Percentiles rank a stretch among this genome's conserved stretches.
Conservation (phyloP, 2,797 vertebrate genomes). For the Limosa lapponica region DNA sequence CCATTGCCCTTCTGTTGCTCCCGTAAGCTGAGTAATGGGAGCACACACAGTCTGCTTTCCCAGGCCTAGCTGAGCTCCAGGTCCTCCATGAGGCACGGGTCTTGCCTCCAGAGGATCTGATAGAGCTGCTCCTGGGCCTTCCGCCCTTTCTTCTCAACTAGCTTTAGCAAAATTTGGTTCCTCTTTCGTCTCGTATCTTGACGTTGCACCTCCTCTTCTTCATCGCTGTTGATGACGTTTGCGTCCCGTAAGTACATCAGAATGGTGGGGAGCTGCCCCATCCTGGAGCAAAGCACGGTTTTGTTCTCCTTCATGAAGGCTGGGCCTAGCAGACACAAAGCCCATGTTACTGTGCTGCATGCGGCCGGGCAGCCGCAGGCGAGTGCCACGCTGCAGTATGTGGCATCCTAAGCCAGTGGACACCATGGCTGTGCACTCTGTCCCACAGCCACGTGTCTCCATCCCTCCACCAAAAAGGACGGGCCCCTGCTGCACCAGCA, state of each 20-base stretch:
- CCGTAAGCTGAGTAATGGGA: accelerated
- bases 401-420: background rate
- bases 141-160: background rate
- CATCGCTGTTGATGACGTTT: background rate
- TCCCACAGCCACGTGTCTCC: background rate
- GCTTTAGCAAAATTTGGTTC: background rate
- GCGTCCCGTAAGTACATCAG: background rate
- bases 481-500: background rate
- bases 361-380: accelerated
- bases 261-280: background rate
- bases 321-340: background rate
- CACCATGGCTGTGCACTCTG: background rate
- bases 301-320: background rate
- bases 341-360: background rate
- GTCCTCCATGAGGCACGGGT: background rate
- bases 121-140: background rate
- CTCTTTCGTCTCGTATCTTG: accelerated
- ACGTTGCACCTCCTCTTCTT: background rate
- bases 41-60: background rate
- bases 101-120: background rate
- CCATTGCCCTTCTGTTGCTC: background rate
- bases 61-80: background rate
- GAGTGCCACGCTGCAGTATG: background rate
- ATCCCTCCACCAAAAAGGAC: background rate
- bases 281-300: background rate